Evolutionary conservation across 2,888 invertebrate genomes (phyloP), one percentile per base, ranked within the genome.

Genomic region (Diloba caeruleocephala): DNA sequence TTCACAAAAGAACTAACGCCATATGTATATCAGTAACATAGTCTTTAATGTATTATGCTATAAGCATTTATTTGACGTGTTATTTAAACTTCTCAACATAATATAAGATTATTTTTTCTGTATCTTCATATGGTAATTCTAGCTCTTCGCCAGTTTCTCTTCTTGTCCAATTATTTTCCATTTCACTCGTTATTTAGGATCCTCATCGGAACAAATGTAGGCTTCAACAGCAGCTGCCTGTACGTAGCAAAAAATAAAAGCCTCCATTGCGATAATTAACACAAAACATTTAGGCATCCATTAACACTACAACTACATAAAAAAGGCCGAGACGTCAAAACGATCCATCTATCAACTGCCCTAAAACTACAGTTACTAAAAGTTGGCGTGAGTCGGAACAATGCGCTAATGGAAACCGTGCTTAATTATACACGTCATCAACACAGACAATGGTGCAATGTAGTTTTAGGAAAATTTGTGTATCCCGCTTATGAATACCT

Each of bases 361-460:
- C 60, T 67, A 57, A 52, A 58, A 51, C 54, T 63, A 54, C 42
- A 45, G 37, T 56, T 55, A 55, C 51, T 29, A 46, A 55, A 64
- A 65, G 56, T 65, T 52, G 50, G 58, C 64, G 53, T 64, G 72
- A 72, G 55, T 70, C 31, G 39, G 60, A 61, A 71, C 71, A 71
- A 71, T 54, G 48, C 48, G 52, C 59, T 71, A 71, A 72, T 72
- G 68, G 61, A 54, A 51, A 54, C 39, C 42, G 46, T 25, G 42
- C 54, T 71, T 72, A 72, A 72, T 72, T 72, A 72, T 64, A 48
- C 59, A 51, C 61, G 58, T 65, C 68, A 71, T 71, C 57, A 65
- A 54, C 61, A 38, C 34, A 39, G 53, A 71, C 61, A 71, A 71
- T 65, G 42, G 53, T 15, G 25, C 14, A 33, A 39, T 25, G 37